Evolutionary conservation across 2,888 invertebrate species (phyloP).

Genomic region (Polia nebulosa): DNA sequence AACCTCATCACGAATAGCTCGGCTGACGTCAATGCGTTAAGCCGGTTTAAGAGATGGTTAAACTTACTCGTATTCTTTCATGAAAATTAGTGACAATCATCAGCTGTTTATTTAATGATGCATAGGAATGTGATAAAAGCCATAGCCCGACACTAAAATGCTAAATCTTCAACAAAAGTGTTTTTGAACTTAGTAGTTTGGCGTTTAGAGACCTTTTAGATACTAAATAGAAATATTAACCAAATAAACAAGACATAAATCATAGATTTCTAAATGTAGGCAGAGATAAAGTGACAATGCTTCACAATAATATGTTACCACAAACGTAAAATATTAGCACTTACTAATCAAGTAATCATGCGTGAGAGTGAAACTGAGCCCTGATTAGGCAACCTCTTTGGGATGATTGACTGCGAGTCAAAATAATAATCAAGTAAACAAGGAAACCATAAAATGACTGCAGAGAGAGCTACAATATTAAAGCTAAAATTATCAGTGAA

Average conservation of each 20-base stretch:
- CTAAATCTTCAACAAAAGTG: no score
- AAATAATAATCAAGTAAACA: constrained; percentile 6
- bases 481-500: constrained; percentile 57
- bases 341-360: background rate
- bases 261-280: background rate
- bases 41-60: background rate
- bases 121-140: background rate
- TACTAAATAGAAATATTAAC: background rate
- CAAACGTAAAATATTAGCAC: background rate
- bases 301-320: constrained; percentile 5
- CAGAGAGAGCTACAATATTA: constrained; percentile 33
- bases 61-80: background rate
- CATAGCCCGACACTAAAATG: background rate
- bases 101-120: background rate
- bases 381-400: background rate
- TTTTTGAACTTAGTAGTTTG: background rate
- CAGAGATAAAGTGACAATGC: constrained; percentile 15
- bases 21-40: background rate
- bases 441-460: constrained; percentile 17
- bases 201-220: background rate
- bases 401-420: background rate
- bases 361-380: constrained; percentile 7
- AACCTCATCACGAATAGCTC: constrained; percentile 12
- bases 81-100: background rate
- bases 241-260: background rate